Evolutionary conservation across 2,888 invertebrate genomes (phyloP).

Genomic region (Chrysolina oricalcia): DNA sequence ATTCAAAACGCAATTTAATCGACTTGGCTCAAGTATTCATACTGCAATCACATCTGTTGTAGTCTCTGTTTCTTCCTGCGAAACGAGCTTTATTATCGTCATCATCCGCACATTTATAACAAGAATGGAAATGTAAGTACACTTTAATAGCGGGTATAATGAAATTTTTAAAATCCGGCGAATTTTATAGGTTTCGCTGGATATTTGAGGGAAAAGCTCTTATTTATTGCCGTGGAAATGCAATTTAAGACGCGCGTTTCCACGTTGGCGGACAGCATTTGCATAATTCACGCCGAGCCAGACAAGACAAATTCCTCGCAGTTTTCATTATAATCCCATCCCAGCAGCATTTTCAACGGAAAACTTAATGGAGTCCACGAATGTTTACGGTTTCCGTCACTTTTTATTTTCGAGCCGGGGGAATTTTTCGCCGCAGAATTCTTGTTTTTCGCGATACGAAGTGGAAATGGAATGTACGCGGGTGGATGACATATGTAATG

Average conservation of each 20-base stretch:
- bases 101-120: constrained; percentile 19
- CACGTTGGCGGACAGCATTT: constrained; percentile 68
- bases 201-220: constrained; percentile 59
- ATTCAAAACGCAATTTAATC: not conserved
- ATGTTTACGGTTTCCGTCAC: constrained; percentile 66
- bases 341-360: constrained; percentile 64
- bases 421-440: constrained; percentile 32
- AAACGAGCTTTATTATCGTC: constrained; percentile 27
- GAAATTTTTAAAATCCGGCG: constrained; percentile 53
- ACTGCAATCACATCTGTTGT: not conserved
- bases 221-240: constrained; percentile 67
- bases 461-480: not conserved
- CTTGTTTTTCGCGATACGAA: constrained; percentile 14
- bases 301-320: constrained; percentile 70
- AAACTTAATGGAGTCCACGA: constrained; percentile 67
- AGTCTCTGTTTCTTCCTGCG: not conserved
- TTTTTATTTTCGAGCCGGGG: constrained; percentile 54
- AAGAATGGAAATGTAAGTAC: constrained; percentile 39
- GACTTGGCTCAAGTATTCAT: not conserved
- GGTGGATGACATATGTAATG: constrained; percentile 7
- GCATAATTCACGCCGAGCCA: constrained; percentile 68
- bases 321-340: constrained; percentile 69
- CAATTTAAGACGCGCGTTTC: constrained; percentile 69
- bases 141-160: constrained; percentile 51
- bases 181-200: constrained; percentile 53